Evolutionary conservation across 2,888 invertebrate genomes (phyloP).

Genomic region (Ctena decussata): DNA sequence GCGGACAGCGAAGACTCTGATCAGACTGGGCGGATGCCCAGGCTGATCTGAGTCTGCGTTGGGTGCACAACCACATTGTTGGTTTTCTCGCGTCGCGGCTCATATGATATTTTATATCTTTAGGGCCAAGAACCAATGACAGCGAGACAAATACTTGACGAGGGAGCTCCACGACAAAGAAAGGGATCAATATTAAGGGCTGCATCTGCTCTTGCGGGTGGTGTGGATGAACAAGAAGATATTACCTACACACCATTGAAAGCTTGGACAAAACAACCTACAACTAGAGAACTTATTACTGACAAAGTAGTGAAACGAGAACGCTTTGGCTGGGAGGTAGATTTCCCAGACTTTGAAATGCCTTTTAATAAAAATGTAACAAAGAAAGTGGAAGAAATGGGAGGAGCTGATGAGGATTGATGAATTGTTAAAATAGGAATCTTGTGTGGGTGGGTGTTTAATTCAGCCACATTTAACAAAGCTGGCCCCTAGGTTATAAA

Average conservation of each 20-base stretch:
- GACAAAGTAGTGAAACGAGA: conserved; percentile 81
- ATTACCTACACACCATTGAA: conserved; percentile 84
- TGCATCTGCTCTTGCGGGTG: conserved; percentile 85
- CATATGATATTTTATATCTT: too few relatives aligned
- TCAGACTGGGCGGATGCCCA: too few relatives aligned
- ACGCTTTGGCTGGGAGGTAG: conserved; percentile 86
- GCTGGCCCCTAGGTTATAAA: too few relatives aligned
- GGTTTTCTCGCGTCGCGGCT: too few relatives aligned
- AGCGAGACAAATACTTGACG: conserved; percentile 53
- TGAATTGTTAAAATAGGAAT: background rate
- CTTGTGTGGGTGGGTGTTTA: too few relatives aligned
- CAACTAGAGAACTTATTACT: conserved; percentile 82
- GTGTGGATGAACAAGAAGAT: conserved; percentile 84
- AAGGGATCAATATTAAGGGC: conserved; percentile 85
- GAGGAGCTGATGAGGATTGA: conserved; percentile 78
- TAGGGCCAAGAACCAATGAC: conserved; percentile 16
- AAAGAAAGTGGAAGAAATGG: conserved; percentile 76
- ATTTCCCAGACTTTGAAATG: conserved; percentile 86
- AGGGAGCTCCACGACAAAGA: conserved; percentile 70
- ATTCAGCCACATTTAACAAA: too few relatives aligned
- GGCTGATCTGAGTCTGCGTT: too few relatives aligned
- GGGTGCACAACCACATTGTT: too few relatives aligned
- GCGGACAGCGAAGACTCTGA: too few relatives aligned
- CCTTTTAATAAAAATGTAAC: conserved; percentile 85
- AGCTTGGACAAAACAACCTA: conserved; percentile 85